Evolutionary conservation across 2,888 invertebrate species (phyloP).

Genomic region (Clanis bilineata): DNA sequence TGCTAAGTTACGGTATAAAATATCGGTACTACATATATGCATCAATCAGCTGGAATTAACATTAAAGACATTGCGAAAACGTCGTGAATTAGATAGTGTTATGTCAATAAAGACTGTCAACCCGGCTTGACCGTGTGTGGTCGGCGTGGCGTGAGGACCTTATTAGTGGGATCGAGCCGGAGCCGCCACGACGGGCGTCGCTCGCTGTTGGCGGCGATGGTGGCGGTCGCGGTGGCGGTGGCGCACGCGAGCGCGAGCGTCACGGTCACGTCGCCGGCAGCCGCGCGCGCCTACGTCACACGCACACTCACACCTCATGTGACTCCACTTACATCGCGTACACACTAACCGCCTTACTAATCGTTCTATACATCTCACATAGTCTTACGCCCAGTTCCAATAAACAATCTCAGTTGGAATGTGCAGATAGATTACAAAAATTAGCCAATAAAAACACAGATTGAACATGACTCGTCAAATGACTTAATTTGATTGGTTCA

Average conservation of each 20-base stretch:
- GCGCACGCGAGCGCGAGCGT: slow-evolving; percentile 65
- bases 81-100: not conserved
- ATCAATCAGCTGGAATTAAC: no score
- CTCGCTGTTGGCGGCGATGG: slow-evolving; percentile 83
- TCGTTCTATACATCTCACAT: no score
- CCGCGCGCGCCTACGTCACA: slow-evolving; percentile 52
- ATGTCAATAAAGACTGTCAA: slow-evolving; percentile 23
- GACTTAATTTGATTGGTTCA: no score
- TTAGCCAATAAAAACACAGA: no score
- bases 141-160: slow-evolving; percentile 81
- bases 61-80: not conserved
- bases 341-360: not conserved
- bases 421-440: no score
- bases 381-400: no score
- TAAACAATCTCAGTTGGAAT: no score
- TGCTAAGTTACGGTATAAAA: not conserved
- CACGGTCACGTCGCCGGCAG: slow-evolving; percentile 61
- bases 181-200: slow-evolving; percentile 96
- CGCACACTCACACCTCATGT: not conserved
- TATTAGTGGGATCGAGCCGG: slow-evolving; percentile 93
- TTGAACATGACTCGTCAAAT: no score
- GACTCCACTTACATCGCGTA: not conserved
- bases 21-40: no score
- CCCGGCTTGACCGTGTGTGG: slow-evolving; percentile 24
- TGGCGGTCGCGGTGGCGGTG: slow-evolving; percentile 73